Base-by-base conservation (phyloP, 2,888 invertebrate genomes). In the Bhutanitis thaidina region DNA sequence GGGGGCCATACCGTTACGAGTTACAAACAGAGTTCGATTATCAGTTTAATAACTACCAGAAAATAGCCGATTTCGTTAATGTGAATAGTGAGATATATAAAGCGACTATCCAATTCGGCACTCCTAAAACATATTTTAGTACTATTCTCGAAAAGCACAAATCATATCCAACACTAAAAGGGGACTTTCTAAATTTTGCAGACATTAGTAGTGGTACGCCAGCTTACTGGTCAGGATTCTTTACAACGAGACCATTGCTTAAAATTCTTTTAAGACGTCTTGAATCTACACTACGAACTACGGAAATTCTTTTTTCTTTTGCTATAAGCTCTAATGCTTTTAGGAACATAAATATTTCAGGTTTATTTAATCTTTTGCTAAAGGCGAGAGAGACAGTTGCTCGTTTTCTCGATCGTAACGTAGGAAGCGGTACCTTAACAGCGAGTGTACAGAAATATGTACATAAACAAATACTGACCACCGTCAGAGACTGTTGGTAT, bases 171-270 rank as follows among this genome's bases (percentile, higher is more conserved):
- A 93, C 93, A 0, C 77, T 98, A 7, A 94, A 93, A 65, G 98
- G 98, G 0, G 98, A 99, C 72, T 98, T 99, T 74, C 95, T 97
- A 69, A 98, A 97, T 2, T 99, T 97, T 80, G 96, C 97, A 0
- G 98, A 98, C 74, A 94, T 97, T 52, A 93, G 92, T 67, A 93
- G 94, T 7, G 96, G 96, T 0, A 88, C 93, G 15, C 96, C 97
- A 0, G 97, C 97, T 0, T 98, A 98, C 77, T 99, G 98, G 98
- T 96, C 96, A 2, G 98, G 98, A 0, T 98, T 95, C 78, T 99
- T 93, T 76, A 96, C 97, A 1, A 97, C 98, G 0, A 90, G 96
- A 32, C 96, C 96, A 0, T 93, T 93, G 63, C 93, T 94, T 83
- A 97, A 96, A 83, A 92, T 95, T 39, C 80, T 97, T 61, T 92